A percentile compares a stretch with the other conserved stretches of the same genome.
Evolutionary conservation across 2,888 invertebrate genomes (phyloP).

Genomic region (Noctua fimbriata): DNA sequence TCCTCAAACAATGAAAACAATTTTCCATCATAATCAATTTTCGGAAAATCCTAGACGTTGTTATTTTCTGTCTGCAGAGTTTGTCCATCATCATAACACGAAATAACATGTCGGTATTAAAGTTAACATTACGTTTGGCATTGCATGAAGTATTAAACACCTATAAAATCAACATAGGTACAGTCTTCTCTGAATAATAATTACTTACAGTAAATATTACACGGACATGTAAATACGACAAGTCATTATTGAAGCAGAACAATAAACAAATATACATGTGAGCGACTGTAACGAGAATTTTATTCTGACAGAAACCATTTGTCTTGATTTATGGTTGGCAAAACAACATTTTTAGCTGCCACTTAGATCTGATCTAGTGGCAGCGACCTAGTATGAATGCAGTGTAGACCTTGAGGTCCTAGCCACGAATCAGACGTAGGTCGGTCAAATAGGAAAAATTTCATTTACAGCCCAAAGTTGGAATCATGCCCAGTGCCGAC

Average conservation of each 20-base stretch:
- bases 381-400: constrained; percentile 24
- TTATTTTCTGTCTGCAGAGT: constrained; percentile 22
- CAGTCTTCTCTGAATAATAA: constrained; percentile 53
- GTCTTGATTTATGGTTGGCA: constrained; percentile 18
- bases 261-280: constrained; percentile 38
- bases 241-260: constrained; percentile 42
- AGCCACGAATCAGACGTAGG: constrained; percentile 11
- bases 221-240: constrained; percentile 48
- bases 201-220: constrained; percentile 56
- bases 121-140: constrained; percentile 46
- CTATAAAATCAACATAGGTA: constrained; percentile 53
- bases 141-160: constrained; percentile 47
- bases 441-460: constrained; percentile 30
- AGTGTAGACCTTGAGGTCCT: constrained; percentile 20
- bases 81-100: constrained; percentile 18
- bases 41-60: not conserved
- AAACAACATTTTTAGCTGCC: constrained; percentile 13
- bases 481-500: constrained; percentile 48
- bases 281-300: constrained; percentile 26
- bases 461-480: constrained; percentile 35
- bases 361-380: constrained; percentile 24
- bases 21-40: not conserved
- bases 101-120: constrained; percentile 37
- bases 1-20: not conserved
- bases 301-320: constrained; percentile 34